These are phyloP conservation scores for Grallaria varia DNA, from an alignment of 2,113 vertebrate species.

Conservation along the genomic window DNA sequence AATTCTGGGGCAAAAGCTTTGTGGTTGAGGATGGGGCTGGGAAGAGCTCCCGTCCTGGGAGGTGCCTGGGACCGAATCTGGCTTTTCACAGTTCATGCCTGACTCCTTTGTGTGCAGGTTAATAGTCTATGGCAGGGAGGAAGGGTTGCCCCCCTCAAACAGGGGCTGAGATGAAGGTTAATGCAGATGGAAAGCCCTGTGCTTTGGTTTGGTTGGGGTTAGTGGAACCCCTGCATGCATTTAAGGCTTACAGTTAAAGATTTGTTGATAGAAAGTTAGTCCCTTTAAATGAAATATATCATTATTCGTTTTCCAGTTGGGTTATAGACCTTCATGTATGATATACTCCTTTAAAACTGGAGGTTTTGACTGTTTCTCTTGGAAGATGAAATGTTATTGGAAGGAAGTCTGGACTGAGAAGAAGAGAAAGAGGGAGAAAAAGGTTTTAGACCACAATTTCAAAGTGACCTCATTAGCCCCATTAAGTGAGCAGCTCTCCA, in stretches of 20 bases:
- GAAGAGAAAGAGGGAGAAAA: neutral
- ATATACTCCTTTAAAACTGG: neutral
- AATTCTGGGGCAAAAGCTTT: neutral
- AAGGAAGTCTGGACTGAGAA: neutral
- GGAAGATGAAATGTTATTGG: slow-evolving; percentile 17
- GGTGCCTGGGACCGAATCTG: neutral
- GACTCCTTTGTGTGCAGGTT: neutral
- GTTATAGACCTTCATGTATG: neutral
- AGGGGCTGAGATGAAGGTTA: neutral
- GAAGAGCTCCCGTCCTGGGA: neutral
- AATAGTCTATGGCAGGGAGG: neutral
- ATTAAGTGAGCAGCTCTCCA: neutral
- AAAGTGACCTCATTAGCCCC: neutral
- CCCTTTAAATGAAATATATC: neutral
- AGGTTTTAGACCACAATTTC: neutral
- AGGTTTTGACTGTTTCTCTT: slow-evolving; percentile 25
- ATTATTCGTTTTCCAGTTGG: neutral
- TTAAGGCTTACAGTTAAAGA: neutral
- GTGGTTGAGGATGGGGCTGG: neutral
- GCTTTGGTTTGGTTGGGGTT: neutral
- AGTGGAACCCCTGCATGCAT: neutral
- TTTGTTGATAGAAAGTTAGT: neutral
- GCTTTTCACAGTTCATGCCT: neutral
- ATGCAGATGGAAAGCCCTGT: neutral
- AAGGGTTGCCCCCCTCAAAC: neutral